These are phyloP conservation scores for Patella caerulea DNA, from an alignment of 2,888 invertebrate genomes.

Conservation along the genomic window DNA sequence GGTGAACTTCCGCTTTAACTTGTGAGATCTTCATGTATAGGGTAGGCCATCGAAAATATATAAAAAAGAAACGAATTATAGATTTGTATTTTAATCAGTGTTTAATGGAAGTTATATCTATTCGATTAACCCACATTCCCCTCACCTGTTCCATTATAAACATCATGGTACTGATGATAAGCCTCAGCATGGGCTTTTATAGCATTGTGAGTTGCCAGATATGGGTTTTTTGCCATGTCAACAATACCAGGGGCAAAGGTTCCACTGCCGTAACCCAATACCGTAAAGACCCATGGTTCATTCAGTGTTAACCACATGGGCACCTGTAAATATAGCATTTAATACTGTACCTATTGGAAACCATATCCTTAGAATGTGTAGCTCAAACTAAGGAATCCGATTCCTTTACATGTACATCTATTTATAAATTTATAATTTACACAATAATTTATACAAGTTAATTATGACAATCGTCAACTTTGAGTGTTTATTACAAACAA, in stretches of 20 bases:
- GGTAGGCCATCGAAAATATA: too few species aligned
- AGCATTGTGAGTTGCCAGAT: slow-evolving; percentile 78
- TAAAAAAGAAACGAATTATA: too few species aligned
- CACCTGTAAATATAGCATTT: slow-evolving; percentile 46
- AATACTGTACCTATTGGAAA: not conserved
- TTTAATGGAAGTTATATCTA: too few species aligned
- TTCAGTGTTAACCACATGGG: slow-evolving; percentile 84
- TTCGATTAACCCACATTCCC: not conserved
- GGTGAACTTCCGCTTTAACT: too few species aligned
- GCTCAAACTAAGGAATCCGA: too few species aligned
- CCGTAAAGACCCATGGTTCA: slow-evolving; percentile 75
- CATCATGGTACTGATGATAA: slow-evolving; percentile 73
- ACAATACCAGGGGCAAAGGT: slow-evolving; percentile 49
- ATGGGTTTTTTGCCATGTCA: slow-evolving; percentile 70
- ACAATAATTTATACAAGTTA: too few species aligned
- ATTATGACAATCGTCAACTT: too few species aligned
- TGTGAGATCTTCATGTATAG: too few species aligned
- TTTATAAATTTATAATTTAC: too few species aligned
- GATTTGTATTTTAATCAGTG: too few species aligned
- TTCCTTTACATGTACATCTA: too few species aligned
- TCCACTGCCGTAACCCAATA: slow-evolving; percentile 54
- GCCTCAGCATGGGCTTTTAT: slow-evolving; percentile 79
- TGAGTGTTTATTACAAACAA: too few species aligned
- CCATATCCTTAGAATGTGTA: not conserved
- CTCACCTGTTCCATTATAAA: not conserved